Evolutionary conservation across 2,113 vertebrate species (phyloP), one percentile per base, ranked within the genome.

Genomic region (Ancistrus triradiatus): DNA sequence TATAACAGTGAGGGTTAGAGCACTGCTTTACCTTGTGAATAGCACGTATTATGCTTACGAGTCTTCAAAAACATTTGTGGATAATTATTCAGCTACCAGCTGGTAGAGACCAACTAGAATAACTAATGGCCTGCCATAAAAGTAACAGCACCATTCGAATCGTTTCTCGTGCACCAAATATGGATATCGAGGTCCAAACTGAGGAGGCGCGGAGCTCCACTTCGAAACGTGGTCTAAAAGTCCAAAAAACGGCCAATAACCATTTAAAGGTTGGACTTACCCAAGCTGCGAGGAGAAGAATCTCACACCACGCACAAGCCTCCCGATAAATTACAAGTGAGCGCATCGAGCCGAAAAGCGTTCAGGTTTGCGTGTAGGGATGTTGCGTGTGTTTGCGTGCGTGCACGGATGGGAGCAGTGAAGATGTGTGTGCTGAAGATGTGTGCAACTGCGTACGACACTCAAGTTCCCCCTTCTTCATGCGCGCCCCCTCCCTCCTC

Each of bases 381-480:
- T 69, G 71, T 69, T 66, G 71, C 56, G 71, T 19, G 59, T 66
- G 27, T 31, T 22, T 57, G 8, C 46, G 51, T 53, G 37, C 50
- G 63, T 44, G 64, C 40, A 68, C 31, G 31, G 57, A 72, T 70
- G 63, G n/a, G 59, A 73, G 55, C 62, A 46, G 38, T 63, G 47
- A 67, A 62, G 70, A 73, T 58, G n/a, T n/a, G n/a, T n/a, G n/a
- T n/a, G 9, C 35, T 6, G 71, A 70, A 68, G 58, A 62, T 59
- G 35, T 66, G 74, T 64, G 66, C 74, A 74, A 75, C 60, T 63
- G 49, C 57, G 68, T 70, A 74, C 71, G 74, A 72, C 72, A 73
- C 57, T 64, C 70, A 61, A 68, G 67, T 62, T 66, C 67, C 70
- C 68, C 63, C 73, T 61, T 62, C 59, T 66, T 58, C n/a, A n/a